Conservation (phyloP, 2,888 invertebrate genomes). For the Sycophila texana region DNA sequence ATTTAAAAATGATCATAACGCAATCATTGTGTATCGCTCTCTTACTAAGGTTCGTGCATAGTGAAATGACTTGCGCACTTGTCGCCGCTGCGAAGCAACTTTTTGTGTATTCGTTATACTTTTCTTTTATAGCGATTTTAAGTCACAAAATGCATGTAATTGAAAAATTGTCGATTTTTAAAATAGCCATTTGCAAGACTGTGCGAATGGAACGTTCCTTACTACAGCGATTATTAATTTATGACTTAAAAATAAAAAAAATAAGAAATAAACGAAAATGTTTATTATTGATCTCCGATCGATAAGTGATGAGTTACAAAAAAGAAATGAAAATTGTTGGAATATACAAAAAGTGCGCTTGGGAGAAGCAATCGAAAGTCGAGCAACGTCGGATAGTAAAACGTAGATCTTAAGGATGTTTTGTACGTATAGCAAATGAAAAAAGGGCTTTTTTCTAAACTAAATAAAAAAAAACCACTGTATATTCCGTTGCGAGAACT, state of each 20-base stretch:
- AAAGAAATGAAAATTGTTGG: background rate
- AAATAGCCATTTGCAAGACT: no score
- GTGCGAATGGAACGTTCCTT: no score
- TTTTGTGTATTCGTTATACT: conserved; percentile 15
- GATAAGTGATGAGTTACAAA: background rate
- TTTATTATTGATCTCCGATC: background rate
- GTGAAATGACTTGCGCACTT: conserved; percentile 52
- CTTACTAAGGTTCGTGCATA: conserved; percentile 66
- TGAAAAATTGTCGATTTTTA: no score
- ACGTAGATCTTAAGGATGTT: conserved; percentile 54
- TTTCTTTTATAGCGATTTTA: background rate
- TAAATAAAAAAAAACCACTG: conserved; percentile 58
- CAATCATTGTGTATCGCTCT: conserved; percentile 63
- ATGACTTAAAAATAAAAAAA: background rate
- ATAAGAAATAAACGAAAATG: background rate
- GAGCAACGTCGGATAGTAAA: conserved; percentile 57
- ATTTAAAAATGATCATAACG: conserved; percentile 43
- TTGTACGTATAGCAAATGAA: conserved; percentile 61
- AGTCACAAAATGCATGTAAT: background rate
- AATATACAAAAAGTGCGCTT: conserved; percentile 35
- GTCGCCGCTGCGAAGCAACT: conserved; percentile 29
- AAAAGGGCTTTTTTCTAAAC: conserved; percentile 56
- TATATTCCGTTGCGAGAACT: conserved; percentile 64
- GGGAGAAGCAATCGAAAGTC: conserved; percentile 52
- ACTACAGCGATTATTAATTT: no score